Conservation (phyloP, 2,797 vertebrate genomes). For the Gymnoscopelus braueri region DNA sequence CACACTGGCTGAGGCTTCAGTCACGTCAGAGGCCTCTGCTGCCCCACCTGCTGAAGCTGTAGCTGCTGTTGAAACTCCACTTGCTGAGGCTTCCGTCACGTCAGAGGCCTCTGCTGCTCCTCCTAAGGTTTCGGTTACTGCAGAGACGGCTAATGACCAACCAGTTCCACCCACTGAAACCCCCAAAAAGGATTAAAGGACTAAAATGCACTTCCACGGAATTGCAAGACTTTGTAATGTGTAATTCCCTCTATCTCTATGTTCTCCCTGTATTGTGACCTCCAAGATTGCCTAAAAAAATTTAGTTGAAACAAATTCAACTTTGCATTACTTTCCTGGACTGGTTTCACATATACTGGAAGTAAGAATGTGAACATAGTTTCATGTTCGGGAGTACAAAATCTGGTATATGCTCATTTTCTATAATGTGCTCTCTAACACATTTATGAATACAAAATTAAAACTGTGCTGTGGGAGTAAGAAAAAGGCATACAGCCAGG, state of each 20-base stretch:
- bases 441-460: neutral
- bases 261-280: no score
- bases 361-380: no score
- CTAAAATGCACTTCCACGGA: neutral
- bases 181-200: conserved; percentile 57
- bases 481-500: neutral
- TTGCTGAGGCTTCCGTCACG: no score
- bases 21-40: neutral
- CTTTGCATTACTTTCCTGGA: no score
- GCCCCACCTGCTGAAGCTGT: neutral
- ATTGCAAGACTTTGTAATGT: neutral
- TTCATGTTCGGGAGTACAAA: neutral
- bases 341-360: no score
- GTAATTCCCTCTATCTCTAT: conserved; percentile 5
- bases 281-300: no score
- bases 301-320: no score
- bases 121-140: neutral
- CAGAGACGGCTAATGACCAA: conserved; percentile 23
- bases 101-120: no score
- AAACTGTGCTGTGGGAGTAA: neutral
- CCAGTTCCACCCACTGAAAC: conserved; percentile 42
- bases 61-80: neutral
- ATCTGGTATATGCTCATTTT: neutral
- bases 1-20: conserved; percentile 8
- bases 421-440: neutral